Conservation (phyloP, 2,888 invertebrate genomes). For the Synanthedon formicaeformis region DNA sequence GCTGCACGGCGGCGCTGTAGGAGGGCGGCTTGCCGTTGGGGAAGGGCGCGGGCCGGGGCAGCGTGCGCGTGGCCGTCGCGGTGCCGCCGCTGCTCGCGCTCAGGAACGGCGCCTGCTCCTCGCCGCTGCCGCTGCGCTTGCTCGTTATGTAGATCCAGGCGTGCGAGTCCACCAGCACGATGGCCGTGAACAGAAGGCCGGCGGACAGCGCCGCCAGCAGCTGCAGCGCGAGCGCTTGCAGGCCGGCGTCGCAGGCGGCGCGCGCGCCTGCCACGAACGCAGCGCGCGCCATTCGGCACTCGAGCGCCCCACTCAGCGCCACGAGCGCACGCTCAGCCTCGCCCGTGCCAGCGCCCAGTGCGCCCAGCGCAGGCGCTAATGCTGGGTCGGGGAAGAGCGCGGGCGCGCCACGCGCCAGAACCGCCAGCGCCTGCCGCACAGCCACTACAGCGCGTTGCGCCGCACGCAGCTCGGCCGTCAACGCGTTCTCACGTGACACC, state of each 20-base stretch:
- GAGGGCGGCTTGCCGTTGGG: constrained; percentile 73
- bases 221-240: constrained; percentile 87
- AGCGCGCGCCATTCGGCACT: constrained; percentile 86
- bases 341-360: constrained; percentile 82
- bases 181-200: constrained; percentile 89
- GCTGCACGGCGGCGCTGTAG: constrained; percentile 71
- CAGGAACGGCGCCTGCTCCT: constrained; percentile 86
- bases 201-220: constrained; percentile 87
- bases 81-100: constrained; percentile 53
- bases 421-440: constrained; percentile 79
- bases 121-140: constrained; percentile 86
- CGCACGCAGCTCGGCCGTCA: constrained; percentile 84
- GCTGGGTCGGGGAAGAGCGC: constrained; percentile 61
- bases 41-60: constrained; percentile 73
- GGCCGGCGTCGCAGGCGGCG: constrained; percentile 85
- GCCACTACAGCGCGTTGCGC: constrained; percentile 78
- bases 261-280: constrained; percentile 85
- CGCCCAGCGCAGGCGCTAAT: constrained; percentile 80
- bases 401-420: constrained; percentile 67
- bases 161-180: constrained; percentile 95
- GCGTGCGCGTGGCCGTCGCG: constrained; percentile 63
- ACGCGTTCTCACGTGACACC: constrained; percentile 79
- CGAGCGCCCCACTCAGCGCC: constrained; percentile 76
- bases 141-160: constrained; percentile 97
- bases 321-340: constrained; percentile 80